Base-by-base conservation (phyloP, 1,140 invertebrate genomes). In the Anthonomus grandis region DNA sequence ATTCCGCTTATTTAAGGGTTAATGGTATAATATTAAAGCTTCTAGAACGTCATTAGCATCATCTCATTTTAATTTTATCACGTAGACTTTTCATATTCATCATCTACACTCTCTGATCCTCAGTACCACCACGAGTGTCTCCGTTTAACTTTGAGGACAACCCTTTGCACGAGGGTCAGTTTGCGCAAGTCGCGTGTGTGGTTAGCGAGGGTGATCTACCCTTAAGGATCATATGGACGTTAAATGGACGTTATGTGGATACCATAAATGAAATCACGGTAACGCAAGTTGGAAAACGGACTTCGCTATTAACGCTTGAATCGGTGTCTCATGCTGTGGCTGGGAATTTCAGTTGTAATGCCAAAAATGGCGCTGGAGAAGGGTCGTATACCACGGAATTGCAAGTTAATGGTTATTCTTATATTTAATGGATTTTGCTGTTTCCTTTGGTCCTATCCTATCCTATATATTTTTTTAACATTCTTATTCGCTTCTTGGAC, bases 261-360 rank as follows among this genome's bases (percentile, higher is more conserved):
- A 65, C 71, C 62, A 67, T 77, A 66, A 51, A 76, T 13, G 77
- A 74, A 51, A 75, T 81, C 44, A 63, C 70, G 31, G 76, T 78
- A n/a, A 77, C 80, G 2, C 67, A 64, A 66, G 54, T 72, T 23
- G 78, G 78, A 36, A 64, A 65, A 61, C 54, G 74, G 42, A 70
- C 65, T 53, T 72, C 70, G 4, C 59, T 71, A 36, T 58, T 90
- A 51, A 86, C 83, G 17, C 89, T 91, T 57, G 85, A 89, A 60
- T 83, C 85, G 12, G 85, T 87, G 3, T 82, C 81, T 67, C 83
- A 85, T 51, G 78, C 80, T 56, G 84, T 89, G 73, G 82, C 81
- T 60, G 89, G 88, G 34, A 86, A 89, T 70, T 90, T 89, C 64
- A 88, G 85, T 17, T 90, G 89, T 67, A 79, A 80, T 17, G 91